phyloP scores from a whole-genome alignment of 2,797 vertebrate genomes.

The Numenius phaeopus region DNA sequence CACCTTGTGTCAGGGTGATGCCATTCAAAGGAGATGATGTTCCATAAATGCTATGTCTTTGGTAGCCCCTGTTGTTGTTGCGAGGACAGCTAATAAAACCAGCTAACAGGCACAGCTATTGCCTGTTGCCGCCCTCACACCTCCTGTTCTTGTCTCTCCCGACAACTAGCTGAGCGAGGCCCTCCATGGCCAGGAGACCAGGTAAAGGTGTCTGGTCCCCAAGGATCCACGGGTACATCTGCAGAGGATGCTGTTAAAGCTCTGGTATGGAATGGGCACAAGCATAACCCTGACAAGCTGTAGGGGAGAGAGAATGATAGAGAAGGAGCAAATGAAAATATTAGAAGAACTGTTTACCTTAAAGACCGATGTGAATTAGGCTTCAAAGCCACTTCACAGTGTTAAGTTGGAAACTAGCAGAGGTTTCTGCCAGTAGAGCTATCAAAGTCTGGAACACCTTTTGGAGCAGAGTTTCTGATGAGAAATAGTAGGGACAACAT shows the following conservation, averaged over 20 bases:
- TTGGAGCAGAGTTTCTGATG: background rate
- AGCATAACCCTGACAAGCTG: background rate
- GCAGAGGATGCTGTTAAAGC: background rate
- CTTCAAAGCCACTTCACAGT: background rate
- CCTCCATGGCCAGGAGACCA: too few species aligned
- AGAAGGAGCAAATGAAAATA: background rate
- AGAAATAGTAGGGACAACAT: background rate
- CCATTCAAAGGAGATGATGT: background rate
- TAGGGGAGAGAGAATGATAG: background rate
- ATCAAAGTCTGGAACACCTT: background rate
- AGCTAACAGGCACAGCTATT: background rate
- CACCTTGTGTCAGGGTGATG: background rate
- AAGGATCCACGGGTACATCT: rapidly evolving
- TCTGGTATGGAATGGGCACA: background rate
- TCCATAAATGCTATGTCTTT: background rate
- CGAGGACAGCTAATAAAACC: background rate
- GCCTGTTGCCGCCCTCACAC: background rate
- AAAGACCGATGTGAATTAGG: background rate
- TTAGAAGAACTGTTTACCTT: background rate
- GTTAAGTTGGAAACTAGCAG: background rate
- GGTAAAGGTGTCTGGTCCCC: background rate
- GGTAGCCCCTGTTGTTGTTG: background rate
- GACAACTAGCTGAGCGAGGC: background rate
- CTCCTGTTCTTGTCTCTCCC: background rate
- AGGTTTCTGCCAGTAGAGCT: background rate